Base-by-base conservation (phyloP, 2,113 vertebrate genomes). In the Himantopus leucocephalus region DNA sequence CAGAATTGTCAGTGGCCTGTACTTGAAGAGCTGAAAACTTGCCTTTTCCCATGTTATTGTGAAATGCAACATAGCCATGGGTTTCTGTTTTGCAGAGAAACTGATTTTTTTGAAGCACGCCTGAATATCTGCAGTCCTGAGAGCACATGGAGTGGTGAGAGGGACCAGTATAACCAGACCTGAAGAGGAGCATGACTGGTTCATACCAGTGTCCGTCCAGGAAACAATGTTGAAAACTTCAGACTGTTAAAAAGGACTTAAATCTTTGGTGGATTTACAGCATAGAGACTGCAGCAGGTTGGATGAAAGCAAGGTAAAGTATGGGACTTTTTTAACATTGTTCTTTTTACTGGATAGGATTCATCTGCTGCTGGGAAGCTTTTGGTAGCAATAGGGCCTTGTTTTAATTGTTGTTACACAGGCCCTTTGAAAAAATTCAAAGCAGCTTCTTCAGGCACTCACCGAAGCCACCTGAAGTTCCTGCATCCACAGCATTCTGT, bases 21-120 rank as follows among this genome's bases (percentile, higher is more conserved):
- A 37, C 14, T 37, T 55, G 12, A 85, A 45, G 37, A 22, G 18
- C 8, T 81, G 22, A 78, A 87, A 27, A 7, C 24, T 53, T 70
- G 12, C 22, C 12, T 64, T 87, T 79, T 62, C 15, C 15, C 24
- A 60, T 22, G 4, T 19, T 47, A 26, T 20, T 55, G 8, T 39
- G 32, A 55, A 93, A 59, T 35, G 15, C 7, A 71, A 9, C 21
- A 10, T 18, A 72, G 21, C 6, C 15, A 29, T 8, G 48, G 22
- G 48, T 22, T 22, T 48, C 48, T 23, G 48, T 23, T 58, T 23
- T 59, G 22, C n/a, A 53, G 19, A 39, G 37, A 83, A 78, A 77
- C 14, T 6, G 6, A 10, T 43, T 56, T 52, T 39, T 78, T 63
- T 78, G 5, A 20, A 43, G 24, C 4, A 17, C 0, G 0, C 8